Evolutionary conservation across 2,888 invertebrate genomes (phyloP), one percentile per base, ranked within the genome.

Genomic region (Mythimna ferrago): DNA sequence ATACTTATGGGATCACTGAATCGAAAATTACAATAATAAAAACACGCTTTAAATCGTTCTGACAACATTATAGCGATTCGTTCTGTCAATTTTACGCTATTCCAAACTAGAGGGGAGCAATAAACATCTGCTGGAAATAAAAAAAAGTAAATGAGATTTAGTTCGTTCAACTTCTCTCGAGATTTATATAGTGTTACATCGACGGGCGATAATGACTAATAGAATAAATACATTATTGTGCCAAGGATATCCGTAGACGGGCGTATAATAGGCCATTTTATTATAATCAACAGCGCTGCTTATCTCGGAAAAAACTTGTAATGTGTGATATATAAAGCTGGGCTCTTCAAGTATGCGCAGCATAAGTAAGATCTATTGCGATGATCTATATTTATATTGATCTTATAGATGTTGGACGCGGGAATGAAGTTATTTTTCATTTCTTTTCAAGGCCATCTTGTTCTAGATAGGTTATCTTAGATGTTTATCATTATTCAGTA

Each of bases 51-150:
- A 83, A 83, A 84, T 86, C 51, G 80, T 67, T 81, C 83, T 76
- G 83, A 87, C 83, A 85, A 83, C 85, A 87, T 87, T 87, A 83
- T 84, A 61, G 71, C 83, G 81, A 92, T 92, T 92, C 89, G 91
- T 91, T 92, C 86, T 88, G 85, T 87, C 86, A 87, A 93, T 92
- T 93, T 92, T 88, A 92, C 91, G 91, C 88, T 85, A 72, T 89
- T 87, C 85, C 84, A 86, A 90, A 86, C 84, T 83, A 88, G 82
- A 83, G 85, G 84, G 86, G 81, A 84, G 85, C 85, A 86, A 82
- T 84, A 87, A 86, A 87, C 81, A 84, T 85, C 78, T 81, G 78
- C 78, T 76, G 77, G 81, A 89, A 87, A 87, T 88, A 87, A 89
- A 89, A 89, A 81, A 69, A 53, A 76, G 76, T 88, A 89, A 89